phyloP scores from a whole-genome alignment of 1,140 invertebrate species.

The Heliothis virescens region DNA sequence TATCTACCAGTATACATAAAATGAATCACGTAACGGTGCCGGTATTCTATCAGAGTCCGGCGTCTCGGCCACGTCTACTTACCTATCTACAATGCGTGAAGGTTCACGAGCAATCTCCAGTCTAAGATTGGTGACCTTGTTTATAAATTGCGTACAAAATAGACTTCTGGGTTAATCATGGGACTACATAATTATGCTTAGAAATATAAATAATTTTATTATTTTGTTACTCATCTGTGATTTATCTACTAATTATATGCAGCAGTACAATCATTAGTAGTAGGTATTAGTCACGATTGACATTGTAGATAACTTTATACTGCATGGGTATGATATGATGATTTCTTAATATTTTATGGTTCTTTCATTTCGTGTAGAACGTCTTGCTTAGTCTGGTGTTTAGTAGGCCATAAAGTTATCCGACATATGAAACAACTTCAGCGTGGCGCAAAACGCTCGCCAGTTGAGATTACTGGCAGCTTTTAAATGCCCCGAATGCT shows the following conservation, averaged over 20 bases:
- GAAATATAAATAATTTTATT: conserved; percentile 8
- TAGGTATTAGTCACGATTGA: conserved; percentile 7
- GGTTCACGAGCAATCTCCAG: conserved; percentile 58
- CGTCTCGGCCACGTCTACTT: conserved; percentile 69
- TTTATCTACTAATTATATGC: conserved; percentile 14
- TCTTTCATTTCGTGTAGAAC: conserved; percentile 1
- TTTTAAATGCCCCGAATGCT: conserved; percentile 65
- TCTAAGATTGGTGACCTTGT: conserved; percentile 60
- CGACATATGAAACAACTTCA: conserved; percentile 74
- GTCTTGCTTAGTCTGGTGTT: conserved; percentile 1
- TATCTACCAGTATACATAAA: conserved; percentile 49
- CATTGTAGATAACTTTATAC: background rate
- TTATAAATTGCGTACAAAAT: conserved; percentile 38
- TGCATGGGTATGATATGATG: background rate
- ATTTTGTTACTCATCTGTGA: conserved; percentile 9
- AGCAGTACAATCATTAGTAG: background rate
- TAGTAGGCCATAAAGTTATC: conserved; percentile 67
- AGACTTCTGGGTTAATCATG: conserved; percentile 36
- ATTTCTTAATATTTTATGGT: background rate
- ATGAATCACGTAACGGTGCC: conserved; percentile 64
- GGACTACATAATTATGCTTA: conserved; percentile 8
- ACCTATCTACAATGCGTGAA: conserved; percentile 60
- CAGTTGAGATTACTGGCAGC: conserved; percentile 73
- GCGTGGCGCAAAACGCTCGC: conserved; percentile 66
- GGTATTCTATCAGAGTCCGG: conserved; percentile 60